Conservation (phyloP, 2,888 invertebrate species). For the Melipona bicolor region DNA sequence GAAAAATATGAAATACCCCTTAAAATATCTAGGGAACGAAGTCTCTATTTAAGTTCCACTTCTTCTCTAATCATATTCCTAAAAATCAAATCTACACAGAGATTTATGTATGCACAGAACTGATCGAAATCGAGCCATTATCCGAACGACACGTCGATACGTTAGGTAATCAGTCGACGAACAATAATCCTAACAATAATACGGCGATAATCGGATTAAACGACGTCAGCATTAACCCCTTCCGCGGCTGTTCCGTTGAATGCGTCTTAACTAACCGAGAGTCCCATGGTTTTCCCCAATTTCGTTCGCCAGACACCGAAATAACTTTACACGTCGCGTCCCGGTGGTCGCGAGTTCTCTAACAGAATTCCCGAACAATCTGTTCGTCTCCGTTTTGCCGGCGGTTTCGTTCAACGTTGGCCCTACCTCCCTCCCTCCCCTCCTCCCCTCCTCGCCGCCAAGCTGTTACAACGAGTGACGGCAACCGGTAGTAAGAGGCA, state of each 20-base stretch:
- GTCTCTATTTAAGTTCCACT: background rate
- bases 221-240: conserved; percentile 31
- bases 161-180: conserved; percentile 16
- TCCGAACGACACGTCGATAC: conserved; percentile 5
- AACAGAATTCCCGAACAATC: conserved; percentile 57
- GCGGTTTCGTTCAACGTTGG: conserved; percentile 14
- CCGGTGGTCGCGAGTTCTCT: conserved; percentile 22
- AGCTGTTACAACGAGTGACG: conserved; percentile 37
- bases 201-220: conserved; percentile 4
- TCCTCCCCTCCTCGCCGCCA: background rate
- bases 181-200: conserved; percentile 8
- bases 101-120: background rate
- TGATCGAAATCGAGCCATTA: conserved; percentile 2
- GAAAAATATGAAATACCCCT: background rate
- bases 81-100: background rate
- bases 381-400: conserved; percentile 47
- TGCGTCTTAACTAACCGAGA: conserved; percentile 52
- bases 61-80: background rate
- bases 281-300: conserved; percentile 27
- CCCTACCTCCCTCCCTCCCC: background rate
- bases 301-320: conserved; percentile 41
- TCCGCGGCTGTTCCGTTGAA: conserved; percentile 19
- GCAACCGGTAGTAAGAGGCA: conserved; percentile 26
- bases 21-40: background rate
- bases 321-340: conserved; percentile 41